phyloP scores from a whole-genome alignment of 2,888 invertebrate genomes.

The Apotomis turbidana region DNA sequence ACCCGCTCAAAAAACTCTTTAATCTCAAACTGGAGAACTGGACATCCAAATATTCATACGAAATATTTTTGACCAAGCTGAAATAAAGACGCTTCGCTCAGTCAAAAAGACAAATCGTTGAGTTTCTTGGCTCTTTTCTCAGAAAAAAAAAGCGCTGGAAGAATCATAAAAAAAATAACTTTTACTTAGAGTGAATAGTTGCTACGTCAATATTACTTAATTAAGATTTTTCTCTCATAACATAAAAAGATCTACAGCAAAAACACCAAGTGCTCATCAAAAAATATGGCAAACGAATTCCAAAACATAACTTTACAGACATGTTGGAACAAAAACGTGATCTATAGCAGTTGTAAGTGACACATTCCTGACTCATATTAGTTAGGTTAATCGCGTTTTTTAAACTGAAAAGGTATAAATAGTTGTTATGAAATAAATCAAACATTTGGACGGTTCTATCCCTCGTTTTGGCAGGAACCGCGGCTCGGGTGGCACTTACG shows the following conservation, averaged over 20 bases:
- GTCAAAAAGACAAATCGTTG: too few species aligned
- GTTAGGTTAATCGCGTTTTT: constrained; percentile 29
- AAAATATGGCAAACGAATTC: background rate
- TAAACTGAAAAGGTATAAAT: constrained; percentile 37
- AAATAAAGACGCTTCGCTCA: too few species aligned
- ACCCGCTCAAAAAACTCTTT: too few species aligned
- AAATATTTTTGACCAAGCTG: too few species aligned
- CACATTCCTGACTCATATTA: constrained; percentile 32
- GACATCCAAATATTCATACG: too few species aligned
- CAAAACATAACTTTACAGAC: constrained; percentile 11
- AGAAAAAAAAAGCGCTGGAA: too few species aligned
- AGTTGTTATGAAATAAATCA: constrained; percentile 41
- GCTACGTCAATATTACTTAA: too few species aligned
- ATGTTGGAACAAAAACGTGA: constrained; percentile 33
- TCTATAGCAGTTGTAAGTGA: constrained; percentile 28
- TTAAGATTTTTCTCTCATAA: background rate
- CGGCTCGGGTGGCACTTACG: constrained; percentile 40
- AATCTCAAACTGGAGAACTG: too few species aligned
- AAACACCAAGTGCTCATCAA: background rate
- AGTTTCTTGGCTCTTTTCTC: too few species aligned
- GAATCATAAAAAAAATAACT: too few species aligned
- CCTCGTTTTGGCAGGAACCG: constrained; percentile 41
- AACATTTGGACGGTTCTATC: constrained; percentile 33
- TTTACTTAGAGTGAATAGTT: too few species aligned
- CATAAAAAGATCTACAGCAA: background rate